Percentiles rank a stretch among this genome's conserved stretches.
These are phyloP conservation scores for Microcebus griseorufus DNA, from an alignment of 2,113 vertebrate species.

Conservation along the genomic window DNA sequence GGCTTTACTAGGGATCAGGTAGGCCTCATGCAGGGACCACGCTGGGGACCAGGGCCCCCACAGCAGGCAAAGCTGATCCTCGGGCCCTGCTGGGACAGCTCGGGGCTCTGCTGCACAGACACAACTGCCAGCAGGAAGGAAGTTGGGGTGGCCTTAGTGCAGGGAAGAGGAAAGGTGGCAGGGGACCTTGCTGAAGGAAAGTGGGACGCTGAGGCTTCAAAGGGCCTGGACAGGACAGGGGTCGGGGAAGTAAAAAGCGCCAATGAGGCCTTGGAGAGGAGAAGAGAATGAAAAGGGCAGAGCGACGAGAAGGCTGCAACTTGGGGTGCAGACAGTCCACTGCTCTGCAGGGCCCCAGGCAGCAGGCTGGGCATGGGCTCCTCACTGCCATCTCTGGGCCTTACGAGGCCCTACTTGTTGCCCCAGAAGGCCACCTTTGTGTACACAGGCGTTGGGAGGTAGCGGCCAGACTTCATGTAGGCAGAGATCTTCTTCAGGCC, in stretches of 20 bases:
- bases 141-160: not conserved
- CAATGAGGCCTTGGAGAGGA: not conserved
- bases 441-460: conserved; percentile 81
- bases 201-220: not conserved
- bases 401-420: conserved; percentile 53
- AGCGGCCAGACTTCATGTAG: conserved; percentile 89
- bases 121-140: not conserved
- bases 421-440: conserved; percentile 80
- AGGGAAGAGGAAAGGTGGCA: no score
- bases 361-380: not conserved
- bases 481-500: conserved; percentile 89
- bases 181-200: not conserved
- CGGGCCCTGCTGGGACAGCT: not conserved
- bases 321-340: no score
- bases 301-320: no score
- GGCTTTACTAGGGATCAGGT: not conserved
- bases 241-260: not conserved
- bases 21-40: not conserved
- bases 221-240: not conserved
- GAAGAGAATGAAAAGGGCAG: not conserved
- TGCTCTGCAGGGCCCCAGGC: not conserved
- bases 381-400: not conserved
- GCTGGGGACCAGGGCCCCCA: not conserved
- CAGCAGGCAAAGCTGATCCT: not conserved
- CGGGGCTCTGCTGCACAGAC: not conserved